Conservation (phyloP, 1,140 invertebrate genomes). For the Microplitis demolitor region DNA sequence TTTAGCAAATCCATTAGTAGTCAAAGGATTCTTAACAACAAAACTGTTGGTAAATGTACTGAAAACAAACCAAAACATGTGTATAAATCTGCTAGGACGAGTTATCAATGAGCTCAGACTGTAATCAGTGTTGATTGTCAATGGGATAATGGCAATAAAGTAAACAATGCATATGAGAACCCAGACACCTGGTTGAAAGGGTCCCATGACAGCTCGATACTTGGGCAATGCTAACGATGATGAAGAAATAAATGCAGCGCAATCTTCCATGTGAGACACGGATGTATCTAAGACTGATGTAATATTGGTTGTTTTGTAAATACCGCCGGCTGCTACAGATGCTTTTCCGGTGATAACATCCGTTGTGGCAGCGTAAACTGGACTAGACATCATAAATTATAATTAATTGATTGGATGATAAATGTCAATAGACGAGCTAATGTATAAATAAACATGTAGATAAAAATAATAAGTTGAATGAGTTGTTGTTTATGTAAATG, state of each 20-base stretch:
- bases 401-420: slow-evolving; percentile 11
- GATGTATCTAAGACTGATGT: slow-evolving; percentile 64
- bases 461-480: too few species aligned
- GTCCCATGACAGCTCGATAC: slow-evolving; percentile 81
- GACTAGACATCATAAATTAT: slow-evolving; percentile 48
- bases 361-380: slow-evolving; percentile 63
- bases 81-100: slow-evolving; percentile 71
- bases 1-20: slow-evolving; percentile 72
- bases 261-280: slow-evolving; percentile 69
- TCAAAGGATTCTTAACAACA: slow-evolving; percentile 70
- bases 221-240: slow-evolving; percentile 75
- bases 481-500: neutral
- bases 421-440: slow-evolving; percentile 39
- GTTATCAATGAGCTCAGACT: slow-evolving; percentile 67
- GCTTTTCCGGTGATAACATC: slow-evolving; percentile 59
- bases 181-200: slow-evolving; percentile 79
- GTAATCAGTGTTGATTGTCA: slow-evolving; percentile 72
- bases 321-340: slow-evolving; percentile 70
- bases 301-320: slow-evolving; percentile 68
- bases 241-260: slow-evolving; percentile 74
- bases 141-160: slow-evolving; percentile 71
- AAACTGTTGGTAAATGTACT: slow-evolving; percentile 82
- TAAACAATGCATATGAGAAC: slow-evolving; percentile 71
- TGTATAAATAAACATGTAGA: too few species aligned
- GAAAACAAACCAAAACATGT: slow-evolving; percentile 82